Conservation (phyloP, 2,888 invertebrate species). For the Ischnura elegans region DNA sequence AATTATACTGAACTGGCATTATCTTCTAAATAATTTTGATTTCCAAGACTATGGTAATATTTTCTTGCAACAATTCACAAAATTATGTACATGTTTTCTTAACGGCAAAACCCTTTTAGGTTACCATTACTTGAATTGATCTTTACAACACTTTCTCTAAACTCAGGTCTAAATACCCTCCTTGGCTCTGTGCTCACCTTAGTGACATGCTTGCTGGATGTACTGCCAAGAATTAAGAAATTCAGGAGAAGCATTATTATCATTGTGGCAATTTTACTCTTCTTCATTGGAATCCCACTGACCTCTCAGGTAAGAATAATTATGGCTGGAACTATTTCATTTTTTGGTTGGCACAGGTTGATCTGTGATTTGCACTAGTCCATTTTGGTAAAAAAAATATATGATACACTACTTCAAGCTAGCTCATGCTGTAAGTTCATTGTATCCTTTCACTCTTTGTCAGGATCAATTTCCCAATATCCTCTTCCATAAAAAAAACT, state of each 20-base stretch:
- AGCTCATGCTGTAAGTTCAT: too few species aligned
- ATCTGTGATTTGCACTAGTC: background rate
- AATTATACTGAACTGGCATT: too few species aligned
- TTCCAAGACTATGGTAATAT: too few species aligned
- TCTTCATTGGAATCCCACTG: slow-evolving; percentile 39
- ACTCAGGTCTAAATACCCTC: slow-evolving; percentile 9
- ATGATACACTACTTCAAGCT: too few species aligned
- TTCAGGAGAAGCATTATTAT: slow-evolving; percentile 36
- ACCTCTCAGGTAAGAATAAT: slow-evolving; percentile 19
- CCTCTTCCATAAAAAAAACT: too few species aligned
- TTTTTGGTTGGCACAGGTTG: background rate
- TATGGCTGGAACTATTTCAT: background rate
- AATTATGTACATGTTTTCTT: too few species aligned
- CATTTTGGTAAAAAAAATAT: background rate
- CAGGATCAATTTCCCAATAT: too few species aligned
- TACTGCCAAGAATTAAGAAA: slow-evolving; percentile 15
- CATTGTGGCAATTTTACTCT: background rate
- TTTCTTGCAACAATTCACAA: too few species aligned
- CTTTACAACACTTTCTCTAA: background rate
- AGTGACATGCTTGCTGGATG: slow-evolving; percentile 24
- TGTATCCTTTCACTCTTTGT: too few species aligned
- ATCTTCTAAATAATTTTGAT: too few species aligned
- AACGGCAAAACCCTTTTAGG: too few species aligned
- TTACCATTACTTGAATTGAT: too few species aligned
- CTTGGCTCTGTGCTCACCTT: background rate